Percentiles rank a stretch among this genome's conserved stretches.
phyloP scores from a whole-genome alignment of 1,140 invertebrate genomes.

The Lineus longissimus region DNA sequence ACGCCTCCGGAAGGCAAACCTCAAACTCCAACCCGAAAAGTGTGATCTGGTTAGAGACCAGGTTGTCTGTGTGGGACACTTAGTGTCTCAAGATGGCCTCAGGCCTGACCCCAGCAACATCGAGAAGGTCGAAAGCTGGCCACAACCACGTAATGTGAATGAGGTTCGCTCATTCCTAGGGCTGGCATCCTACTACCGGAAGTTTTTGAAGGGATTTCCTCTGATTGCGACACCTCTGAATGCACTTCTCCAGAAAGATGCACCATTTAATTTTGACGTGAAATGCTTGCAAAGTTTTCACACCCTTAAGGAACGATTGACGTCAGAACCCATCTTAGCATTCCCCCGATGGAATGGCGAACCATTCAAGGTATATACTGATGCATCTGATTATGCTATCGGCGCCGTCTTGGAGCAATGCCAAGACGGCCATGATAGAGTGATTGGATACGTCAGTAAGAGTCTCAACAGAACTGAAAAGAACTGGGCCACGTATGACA shows the following conservation, averaged over 20 bases:
- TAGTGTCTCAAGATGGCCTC: too few relatives aligned
- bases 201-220: slow-evolving; percentile 27
- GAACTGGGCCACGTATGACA: too few relatives aligned
- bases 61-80: too few relatives aligned
- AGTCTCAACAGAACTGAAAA: slow-evolving; percentile 1
- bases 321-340: slow-evolving; percentile 18
- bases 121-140: too few relatives aligned
- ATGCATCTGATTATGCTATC: slow-evolving; percentile 23
- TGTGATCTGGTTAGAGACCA: too few relatives aligned
- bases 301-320: slow-evolving; percentile 16
- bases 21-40: too few relatives aligned
- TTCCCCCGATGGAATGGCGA: slow-evolving; percentile 9
- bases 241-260: slow-evolving; percentile 21
- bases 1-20: too few relatives aligned
- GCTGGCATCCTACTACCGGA: slow-evolving; percentile 44
- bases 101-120: too few relatives aligned
- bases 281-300: slow-evolving; percentile 15
- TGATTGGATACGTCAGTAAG: slow-evolving; percentile 21
- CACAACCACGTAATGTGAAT: slow-evolving; percentile 8
- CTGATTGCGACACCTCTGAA: slow-evolving; percentile 19
- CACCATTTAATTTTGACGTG: slow-evolving; percentile 19
- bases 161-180: slow-evolving; percentile 4
- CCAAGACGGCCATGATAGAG: slow-evolving; percentile 19
- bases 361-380: slow-evolving; percentile 24
- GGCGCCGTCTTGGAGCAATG: slow-evolving; percentile 32